Evolutionary conservation across 1,140 invertebrate species (phyloP), one percentile per base, ranked within the genome.

Genomic region (Globodera rostochiensis): DNA sequence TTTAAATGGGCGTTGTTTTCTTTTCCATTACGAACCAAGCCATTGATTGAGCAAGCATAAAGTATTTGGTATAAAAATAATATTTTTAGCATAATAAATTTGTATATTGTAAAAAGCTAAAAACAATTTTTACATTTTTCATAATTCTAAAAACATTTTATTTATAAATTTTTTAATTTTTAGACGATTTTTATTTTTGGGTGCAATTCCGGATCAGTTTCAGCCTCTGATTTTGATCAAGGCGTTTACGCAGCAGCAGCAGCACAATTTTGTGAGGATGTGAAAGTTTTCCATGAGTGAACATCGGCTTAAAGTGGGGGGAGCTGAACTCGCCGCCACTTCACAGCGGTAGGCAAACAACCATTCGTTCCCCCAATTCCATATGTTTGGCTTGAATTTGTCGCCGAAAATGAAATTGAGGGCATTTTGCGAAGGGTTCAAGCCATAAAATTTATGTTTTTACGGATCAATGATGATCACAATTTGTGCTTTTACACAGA

Each of bases 71-170:
- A 64, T 64, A 64, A 15, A 64, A 64, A 64, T 19, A 64, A 64
- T 64, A 64, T 64, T 64, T 64, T 73, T 73, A 73, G 50, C 50
- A 49, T 73, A 19, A 46, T 71, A 11, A 71, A 49, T 71, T 49
- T 7, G 15, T 7, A 11, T 11, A 46, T 71, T 71, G 2, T 71
- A 71, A 15, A 71, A 71, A 46, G 15, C 15, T 46, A 71, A 71
- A 11, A 11, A 71, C 13, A 71, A 71, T 71, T 9, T 49, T 13
- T 46, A 71, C 19, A 19, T 0, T 15, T 73, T 73, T 13, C 6
- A 73, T 73, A 6, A 19, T 53, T 3, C 13, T 19, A 73, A 73
- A 73, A 71, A 53, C 53, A 9, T 9, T 53, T 53, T 15, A 11
- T 53, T 64, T 64, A 6, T 64, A 64, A 11, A 60, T 15, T 60